Base-by-base conservation (phyloP, 2,113 vertebrate species). In the Marmota monax region DNA sequence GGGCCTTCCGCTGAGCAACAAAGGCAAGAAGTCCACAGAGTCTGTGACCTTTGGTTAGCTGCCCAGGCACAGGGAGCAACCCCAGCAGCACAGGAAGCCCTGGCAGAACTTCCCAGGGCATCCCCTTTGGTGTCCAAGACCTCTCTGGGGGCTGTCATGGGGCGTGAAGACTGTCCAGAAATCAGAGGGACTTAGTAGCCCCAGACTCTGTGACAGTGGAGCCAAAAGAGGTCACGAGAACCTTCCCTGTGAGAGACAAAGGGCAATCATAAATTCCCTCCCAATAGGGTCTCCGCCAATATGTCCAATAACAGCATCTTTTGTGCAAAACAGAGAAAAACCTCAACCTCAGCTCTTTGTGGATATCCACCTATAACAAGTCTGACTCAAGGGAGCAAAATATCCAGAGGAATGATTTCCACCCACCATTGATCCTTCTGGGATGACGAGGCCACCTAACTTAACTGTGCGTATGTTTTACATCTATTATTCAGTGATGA, bases 1-100 rank as follows among this genome's bases (percentile, higher is more conserved):
- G 0, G 65, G 79, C 29, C 67, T 94, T 93, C 94, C 51, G 27
- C 92, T 91, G 90, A 93, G 76, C 84, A 78, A 74, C 84, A 86
- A 90, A 95, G 73, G 63, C 13, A 0, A 78, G 1, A 2, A 12
- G 0, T 79, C 72, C 51, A 53, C 23, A 63, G 69, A 96, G 93
- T 29, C 90, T 48, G 58, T 95, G 94, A 92, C 96, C 97, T 97
- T 97, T 97, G 92, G 82, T 85, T 84, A 78, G 65, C 77, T 79
- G 86, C 84, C 89, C 14, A 2, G 56, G 51, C 0, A 1, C 42
- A 90, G n/a, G 84, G 34, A 94, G 77, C 32, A 39, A 65, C 69
- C 86, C 84, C 63, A 11, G 86, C 56, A 45, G 56, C 34, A 4
- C 77, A 65, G 96, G 93, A 96, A 96, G 89, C 72, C 85, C 94